Evolutionary conservation across 2,113 vertebrate genomes (phyloP), one percentile per base, ranked within the genome.

Genomic region (Oncorhynchus nerka): DNA sequence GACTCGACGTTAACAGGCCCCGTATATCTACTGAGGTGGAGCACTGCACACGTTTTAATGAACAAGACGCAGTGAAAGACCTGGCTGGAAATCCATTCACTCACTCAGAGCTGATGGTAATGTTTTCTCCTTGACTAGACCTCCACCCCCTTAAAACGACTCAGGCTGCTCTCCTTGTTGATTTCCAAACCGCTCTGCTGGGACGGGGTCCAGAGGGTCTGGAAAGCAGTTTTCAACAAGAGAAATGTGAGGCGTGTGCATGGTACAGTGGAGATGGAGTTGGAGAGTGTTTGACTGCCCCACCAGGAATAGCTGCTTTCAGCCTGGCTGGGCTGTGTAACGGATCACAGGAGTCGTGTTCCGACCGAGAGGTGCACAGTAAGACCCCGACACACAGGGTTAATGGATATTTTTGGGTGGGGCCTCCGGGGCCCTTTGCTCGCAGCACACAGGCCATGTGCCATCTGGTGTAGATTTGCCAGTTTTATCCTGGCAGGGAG

Each of bases 401-500:
- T 59, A 64, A 70, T 77, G 19, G 65, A 72, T 83, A 68, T 83
- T 85, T 81, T 75, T 68, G 77, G 85, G 78, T 76, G 77, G 78
- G 74, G 68, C 65, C 22, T 1, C 24, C 6, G 49, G 9, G 9
- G 39, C 39, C 9, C 39, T 19, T 55, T 5, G 68, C 13, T 16
- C 12, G 4, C 49, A 16, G 26, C 28, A 39, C 9, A 7, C 51
- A 68, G 75, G 32, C 76, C 32, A 20, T 83, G 45, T 78, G 73
- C 76, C 71, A 83, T 90, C 79, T 90, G 86, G 73, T 87, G 82
- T 49, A 85, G 75, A 85, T 90, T 77, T 26, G 68, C 79, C 84
- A 76, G 67, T 73, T 82, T 78, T 84, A 75, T 77, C 24, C 75
- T 73, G 76, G 81, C 84, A 49, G 72, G 66, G 39, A 74, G 69